phyloP scores from a whole-genome alignment of 2,113 vertebrate genomes.

The Zapus hudsonius region DNA sequence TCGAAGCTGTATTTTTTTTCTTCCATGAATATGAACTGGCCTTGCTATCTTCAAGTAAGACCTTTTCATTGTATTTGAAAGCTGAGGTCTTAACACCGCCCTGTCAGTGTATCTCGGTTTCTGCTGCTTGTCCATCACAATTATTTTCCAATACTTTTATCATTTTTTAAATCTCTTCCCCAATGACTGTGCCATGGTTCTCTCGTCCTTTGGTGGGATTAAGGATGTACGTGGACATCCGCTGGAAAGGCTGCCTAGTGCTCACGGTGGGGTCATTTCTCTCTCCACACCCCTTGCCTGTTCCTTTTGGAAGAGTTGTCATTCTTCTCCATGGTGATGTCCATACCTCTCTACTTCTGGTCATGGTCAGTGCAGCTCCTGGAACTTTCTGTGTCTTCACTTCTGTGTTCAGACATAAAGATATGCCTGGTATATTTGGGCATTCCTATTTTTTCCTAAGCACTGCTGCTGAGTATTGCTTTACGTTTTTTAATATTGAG shows the following conservation, averaged over 20 bases:
- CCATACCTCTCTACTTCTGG: not conserved
- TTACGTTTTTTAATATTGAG: constrained; percentile 40
- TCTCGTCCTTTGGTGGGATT: not conserved
- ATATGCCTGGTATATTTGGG: not conserved
- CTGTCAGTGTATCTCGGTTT: not conserved
- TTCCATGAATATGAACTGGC: not conserved
- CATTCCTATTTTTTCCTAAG: not conserved
- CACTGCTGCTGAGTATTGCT: not conserved
- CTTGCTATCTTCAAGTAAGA: constrained; percentile 17
- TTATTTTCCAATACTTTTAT: constrained; percentile 17
- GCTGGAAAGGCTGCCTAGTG: not conserved
- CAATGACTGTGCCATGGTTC: not conserved
- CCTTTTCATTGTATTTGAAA: not conserved
- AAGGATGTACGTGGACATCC: not conserved
- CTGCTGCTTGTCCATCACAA: not conserved
- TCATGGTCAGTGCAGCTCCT: not conserved
- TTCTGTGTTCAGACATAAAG: no score
- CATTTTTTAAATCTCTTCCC: not conserved
- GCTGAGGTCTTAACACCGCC: not conserved
- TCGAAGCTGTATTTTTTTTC: constrained; percentile 22
- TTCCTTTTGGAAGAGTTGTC: not conserved
- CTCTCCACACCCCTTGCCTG: not conserved
- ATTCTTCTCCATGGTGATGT: not conserved
- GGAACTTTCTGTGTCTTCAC: not conserved
- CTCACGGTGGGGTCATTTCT: not conserved